Percentiles rank a stretch among this genome's conserved stretches.
These are phyloP conservation scores for Xiphophorus maculatus DNA, from an alignment of 2,113 vertebrate genomes.

Conservation along the genomic window DNA sequence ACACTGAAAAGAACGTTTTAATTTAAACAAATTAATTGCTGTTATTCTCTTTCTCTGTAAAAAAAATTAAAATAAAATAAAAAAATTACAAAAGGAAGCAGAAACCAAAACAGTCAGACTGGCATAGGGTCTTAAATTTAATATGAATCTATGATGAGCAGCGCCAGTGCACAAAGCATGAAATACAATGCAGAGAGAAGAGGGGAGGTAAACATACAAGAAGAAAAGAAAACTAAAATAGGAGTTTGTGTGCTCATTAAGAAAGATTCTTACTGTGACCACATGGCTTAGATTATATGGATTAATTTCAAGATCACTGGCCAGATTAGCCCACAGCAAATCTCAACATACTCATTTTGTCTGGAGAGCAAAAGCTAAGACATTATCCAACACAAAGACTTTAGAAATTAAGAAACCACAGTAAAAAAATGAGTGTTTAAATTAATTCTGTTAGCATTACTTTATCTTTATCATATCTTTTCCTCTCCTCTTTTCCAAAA, in stretches of 20 bases:
- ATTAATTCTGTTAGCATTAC: neutral
- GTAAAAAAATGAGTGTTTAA: neutral
- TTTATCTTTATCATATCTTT: neutral
- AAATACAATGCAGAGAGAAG: conserved; percentile 46
- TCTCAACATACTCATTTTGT: conserved; percentile 4
- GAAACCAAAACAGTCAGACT: neutral
- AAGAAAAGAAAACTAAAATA: conserved; percentile 16
- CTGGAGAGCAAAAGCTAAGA: conserved; percentile 5
- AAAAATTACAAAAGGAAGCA: neutral
- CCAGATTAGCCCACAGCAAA: conserved; percentile 3
- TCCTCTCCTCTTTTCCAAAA: neutral
- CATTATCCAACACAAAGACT: neutral
- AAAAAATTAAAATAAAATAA: neutral
- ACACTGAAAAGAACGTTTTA: neutral
- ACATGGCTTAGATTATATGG: conserved; percentile 37
- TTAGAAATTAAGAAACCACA: neutral
- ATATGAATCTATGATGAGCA: conserved; percentile 76
- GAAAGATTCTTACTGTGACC: conserved; percentile 24
- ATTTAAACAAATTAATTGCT: neutral
- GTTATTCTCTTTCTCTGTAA: neutral
- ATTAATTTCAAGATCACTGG: too few relatives aligned
- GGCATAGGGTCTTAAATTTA: conserved; percentile 72
- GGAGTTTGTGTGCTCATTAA: conserved; percentile 15
- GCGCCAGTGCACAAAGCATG: conserved; percentile 59
- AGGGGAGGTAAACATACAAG: conserved; percentile 1